Conservation (phyloP, 1,140 invertebrate species). For the Sarcophaga peregrina region DNA sequence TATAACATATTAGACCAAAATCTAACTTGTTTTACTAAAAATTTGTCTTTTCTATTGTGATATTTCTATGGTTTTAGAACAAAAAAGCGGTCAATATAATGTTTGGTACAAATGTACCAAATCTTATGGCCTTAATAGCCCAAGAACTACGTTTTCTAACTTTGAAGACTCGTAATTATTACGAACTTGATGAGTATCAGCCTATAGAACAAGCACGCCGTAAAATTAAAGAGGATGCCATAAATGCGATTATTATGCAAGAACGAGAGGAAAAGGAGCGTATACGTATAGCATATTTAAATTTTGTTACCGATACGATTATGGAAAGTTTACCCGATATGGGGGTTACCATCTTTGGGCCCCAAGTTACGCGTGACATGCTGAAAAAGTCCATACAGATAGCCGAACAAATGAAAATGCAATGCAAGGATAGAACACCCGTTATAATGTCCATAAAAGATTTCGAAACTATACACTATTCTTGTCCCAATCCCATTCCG, state of each 20-base stretch:
- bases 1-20: conserved; percentile 62
- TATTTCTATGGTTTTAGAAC: conserved; percentile 68
- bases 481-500: conserved; percentile 56
- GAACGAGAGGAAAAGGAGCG: conserved; percentile 62
- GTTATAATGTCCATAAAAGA: conserved; percentile 51
- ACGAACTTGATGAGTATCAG: conserved; percentile 70
- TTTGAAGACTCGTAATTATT: conserved; percentile 63
- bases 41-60: background rate
- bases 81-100: conserved; percentile 85
- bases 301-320: conserved; percentile 66
- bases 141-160: conserved; percentile 76
- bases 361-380: conserved; percentile 63
- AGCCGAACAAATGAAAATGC: conserved; percentile 59
- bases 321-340: conserved; percentile 66
- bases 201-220: conserved; percentile 68
- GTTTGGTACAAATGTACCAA: conserved; percentile 87
- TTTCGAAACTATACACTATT: conserved; percentile 59
- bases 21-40: no score
- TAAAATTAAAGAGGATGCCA: conserved; percentile 54
- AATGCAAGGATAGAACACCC: conserved; percentile 62
- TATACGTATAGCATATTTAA: conserved; percentile 63
- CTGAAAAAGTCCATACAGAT: conserved; percentile 62
- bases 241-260: conserved; percentile 50
- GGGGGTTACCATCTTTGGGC: conserved; percentile 63
- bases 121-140: conserved; percentile 78